A percentile compares a stretch with the other conserved stretches of the same genome.
phyloP scores from a whole-genome alignment of 64 coral and sea anemone genomes.

The Stylophora pistillata region DNA sequence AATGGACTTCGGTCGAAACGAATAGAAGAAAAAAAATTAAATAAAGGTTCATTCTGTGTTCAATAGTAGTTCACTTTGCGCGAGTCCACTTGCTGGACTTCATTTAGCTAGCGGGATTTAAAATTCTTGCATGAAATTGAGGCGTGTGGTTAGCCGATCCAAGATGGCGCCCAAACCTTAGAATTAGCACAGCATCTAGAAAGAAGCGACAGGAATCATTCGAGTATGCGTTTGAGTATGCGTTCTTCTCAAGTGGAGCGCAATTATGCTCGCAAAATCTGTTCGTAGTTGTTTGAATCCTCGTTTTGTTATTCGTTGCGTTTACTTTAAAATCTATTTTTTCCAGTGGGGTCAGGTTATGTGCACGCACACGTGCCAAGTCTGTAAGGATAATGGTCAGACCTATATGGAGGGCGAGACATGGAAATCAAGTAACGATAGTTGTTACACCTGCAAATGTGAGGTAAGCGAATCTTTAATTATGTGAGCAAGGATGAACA shows the following conservation, averaged over 20 bases:
- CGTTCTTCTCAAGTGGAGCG: not conserved
- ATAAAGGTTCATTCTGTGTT: too few species aligned
- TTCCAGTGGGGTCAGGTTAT: conserved; percentile 45
- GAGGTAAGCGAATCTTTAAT: conserved; percentile 26
- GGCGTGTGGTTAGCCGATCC: too few species aligned
- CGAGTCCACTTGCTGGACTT: too few species aligned
- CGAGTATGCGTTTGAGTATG: too few species aligned
- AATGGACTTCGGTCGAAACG: too few species aligned
- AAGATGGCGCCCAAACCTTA: too few species aligned
- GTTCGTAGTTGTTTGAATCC: not conserved
- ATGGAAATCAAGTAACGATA: conserved; percentile 60
- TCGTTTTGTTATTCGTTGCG: not conserved
- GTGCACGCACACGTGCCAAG: conserved; percentile 46
- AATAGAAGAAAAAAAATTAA: too few species aligned
- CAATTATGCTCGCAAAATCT: not conserved
- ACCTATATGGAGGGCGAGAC: conserved; percentile 65
- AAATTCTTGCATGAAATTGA: too few species aligned
- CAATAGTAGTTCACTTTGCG: too few species aligned
- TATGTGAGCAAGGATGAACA: not conserved
- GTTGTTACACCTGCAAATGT: conserved; percentile 59
- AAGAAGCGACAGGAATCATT: too few species aligned
- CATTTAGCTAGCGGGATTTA: too few species aligned
- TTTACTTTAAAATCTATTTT: not conserved
- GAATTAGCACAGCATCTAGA: too few species aligned
- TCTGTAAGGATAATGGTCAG: conserved; percentile 50